Base-by-base conservation (phyloP, 2,113 vertebrate genomes). In the Ceratotherium simum region DNA sequence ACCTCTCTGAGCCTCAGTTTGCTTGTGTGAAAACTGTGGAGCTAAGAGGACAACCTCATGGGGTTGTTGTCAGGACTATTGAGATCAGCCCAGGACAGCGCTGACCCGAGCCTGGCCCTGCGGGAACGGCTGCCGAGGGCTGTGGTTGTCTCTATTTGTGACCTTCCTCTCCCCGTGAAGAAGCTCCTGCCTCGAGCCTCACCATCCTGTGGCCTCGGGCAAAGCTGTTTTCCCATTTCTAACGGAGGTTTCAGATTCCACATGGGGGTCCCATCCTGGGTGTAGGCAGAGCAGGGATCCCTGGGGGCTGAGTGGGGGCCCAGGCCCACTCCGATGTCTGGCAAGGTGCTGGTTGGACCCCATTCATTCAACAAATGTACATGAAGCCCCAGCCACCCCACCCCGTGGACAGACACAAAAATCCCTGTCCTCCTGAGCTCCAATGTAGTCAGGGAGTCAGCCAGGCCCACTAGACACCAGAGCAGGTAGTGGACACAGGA, bases 401-500 rank as follows among this genome's bases (percentile, higher is more conserved):
- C 8, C 0, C 79, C 8, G 6, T 17, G 36, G 8, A 29, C 16
- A 3, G 79, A 14, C 3, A 2, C n/a, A 5, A n/a, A 56, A 17
- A 0, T 9, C 51, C 79, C 85, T 54, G 46, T 56, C 27, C 91
- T 1, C n/a, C n/a, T n/a, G 79, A 88, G 33, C n/a, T 67, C 65
- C 18, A 4, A 20, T 29, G 36, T 9, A 4, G 13, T 42, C 3
- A 14, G 85, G 95, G 83, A 5, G 51, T 72, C 76, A 6, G 72
- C 39, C 80, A 51, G 89, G 97, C 85, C 91, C 94, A 13, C 82
- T 25, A 20, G 97, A 42, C 94, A 5, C 96, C 93, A 5, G n/a
- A 96, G 96, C 90, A 97, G 97, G 92, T 98, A 94, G 39, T 39
- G 39, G 39, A 39, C 39, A 39, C 39, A 39, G 39, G 39, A 39